Conservation (phyloP, 1,140 invertebrate species). For the Drosophila ogumai region DNA sequence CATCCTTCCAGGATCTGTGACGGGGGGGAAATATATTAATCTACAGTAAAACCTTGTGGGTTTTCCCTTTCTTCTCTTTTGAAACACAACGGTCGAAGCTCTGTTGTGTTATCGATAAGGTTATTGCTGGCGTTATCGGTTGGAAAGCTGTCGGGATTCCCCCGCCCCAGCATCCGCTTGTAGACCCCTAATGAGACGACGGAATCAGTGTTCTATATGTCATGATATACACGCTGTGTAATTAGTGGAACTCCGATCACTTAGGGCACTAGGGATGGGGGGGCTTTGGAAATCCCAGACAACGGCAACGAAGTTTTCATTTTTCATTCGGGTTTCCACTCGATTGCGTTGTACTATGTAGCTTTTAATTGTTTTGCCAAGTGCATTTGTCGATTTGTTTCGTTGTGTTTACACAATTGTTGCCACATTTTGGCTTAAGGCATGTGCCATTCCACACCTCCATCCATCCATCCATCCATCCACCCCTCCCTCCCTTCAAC, state of each 20-base stretch:
- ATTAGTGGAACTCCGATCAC: slow-evolving; percentile 34
- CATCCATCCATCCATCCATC: neutral
- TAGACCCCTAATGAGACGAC: slow-evolving; percentile 19
- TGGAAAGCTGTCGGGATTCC: neutral
- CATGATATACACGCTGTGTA: slow-evolving; percentile 8
- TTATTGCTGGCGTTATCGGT: neutral
- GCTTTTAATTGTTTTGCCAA: slow-evolving; percentile 48
- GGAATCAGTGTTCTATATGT: slow-evolving; percentile 10
- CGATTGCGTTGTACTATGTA: slow-evolving; percentile 19
- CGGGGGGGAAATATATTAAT: neutral
- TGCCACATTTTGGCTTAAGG: slow-evolving; percentile 37
- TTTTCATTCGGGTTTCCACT: slow-evolving; percentile 14
- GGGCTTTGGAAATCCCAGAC: slow-evolving; percentile 34
- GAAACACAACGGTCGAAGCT: neutral
- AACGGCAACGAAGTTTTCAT: slow-evolving; percentile 13
- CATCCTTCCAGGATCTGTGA: slow-evolving; percentile 15
- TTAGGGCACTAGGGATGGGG: neutral
- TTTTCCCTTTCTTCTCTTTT: no score
- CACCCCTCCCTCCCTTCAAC: neutral
- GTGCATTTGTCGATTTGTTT: slow-evolving; percentile 32
- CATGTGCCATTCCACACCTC: slow-evolving; percentile 9
- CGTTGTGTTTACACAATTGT: slow-evolving; percentile 49
- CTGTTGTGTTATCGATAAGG: neutral
- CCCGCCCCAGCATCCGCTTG: slow-evolving; percentile 28
- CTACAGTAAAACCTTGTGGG: no score